Evolutionary conservation across 2,888 invertebrate species (phyloP), one percentile per base, ranked within the genome.

Genomic region (Parnassius glacialis): DNA sequence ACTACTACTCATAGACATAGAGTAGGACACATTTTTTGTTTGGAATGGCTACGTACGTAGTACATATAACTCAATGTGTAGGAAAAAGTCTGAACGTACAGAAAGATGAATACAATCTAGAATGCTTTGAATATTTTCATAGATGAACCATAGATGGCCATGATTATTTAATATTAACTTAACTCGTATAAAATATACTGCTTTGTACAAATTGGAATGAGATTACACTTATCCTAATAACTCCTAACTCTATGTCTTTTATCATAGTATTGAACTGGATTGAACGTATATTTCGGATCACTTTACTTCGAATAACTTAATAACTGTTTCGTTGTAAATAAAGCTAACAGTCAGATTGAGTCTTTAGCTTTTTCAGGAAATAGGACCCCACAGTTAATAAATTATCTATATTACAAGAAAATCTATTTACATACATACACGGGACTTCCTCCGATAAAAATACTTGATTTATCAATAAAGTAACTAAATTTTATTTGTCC

Each of bases 401-500:
- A 70, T 74, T 69, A 74, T 60, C 52, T 62, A 63, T 71, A 66
- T 68, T 69, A 71, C 67, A 53, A 65, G 41, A 10, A 13, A 20
- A 58, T 52, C 42, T 63, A 63, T 57, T 66, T 70, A 70, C 61
- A 67, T 62, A 64, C 52, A 25, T 65, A 66, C 56, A 64, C 13
- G 60, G 56, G 62, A 65, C 48, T 61, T 67, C 65, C 61, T 61
- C 66, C 68, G 64, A 66, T 42, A 59, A 16, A 16, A 16, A 50
- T 42, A 9, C 57, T 55, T 50, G 55, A 64, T 48, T 59, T 52
- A 62, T 59, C 50, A 69, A 63, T 52, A 54, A 64, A 64, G 45
- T 58, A 61, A 67, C 65, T 59, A 57, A 63, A 64, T 68, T 67
- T 82, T 85, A 91, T 81, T 91, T 90, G 65, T 91, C 90, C 11